These are phyloP conservation scores for Oppia nitens DNA, from an alignment of 1,140 invertebrate genomes.

Conservation along the genomic window DNA sequence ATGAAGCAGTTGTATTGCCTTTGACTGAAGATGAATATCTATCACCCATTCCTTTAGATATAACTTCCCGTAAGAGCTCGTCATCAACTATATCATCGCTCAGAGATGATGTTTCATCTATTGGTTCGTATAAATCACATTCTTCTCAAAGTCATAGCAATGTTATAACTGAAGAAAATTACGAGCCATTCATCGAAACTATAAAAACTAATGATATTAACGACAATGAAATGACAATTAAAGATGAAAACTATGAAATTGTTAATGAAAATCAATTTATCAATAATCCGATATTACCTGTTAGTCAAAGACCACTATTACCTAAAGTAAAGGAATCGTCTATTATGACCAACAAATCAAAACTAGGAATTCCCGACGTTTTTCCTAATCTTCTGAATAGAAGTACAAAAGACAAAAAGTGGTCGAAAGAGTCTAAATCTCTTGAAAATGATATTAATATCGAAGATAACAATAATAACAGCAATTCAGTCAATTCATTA, in stretches of 20 bases:
- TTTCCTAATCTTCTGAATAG: neutral
- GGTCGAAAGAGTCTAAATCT: neutral
- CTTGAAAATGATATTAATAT: neutral
- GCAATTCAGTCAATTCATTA: neutral
- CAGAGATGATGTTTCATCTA: neutral
- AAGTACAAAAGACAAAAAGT: neutral
- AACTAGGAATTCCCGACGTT: neutral
- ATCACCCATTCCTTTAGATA: neutral
- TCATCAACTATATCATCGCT: neutral
- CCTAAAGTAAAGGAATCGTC: neutral
- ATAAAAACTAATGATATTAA: neutral
- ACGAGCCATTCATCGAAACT: neutral
- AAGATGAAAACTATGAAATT: neutral
- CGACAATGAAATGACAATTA: neutral
- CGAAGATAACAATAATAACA: neutral
- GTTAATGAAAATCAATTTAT: neutral
- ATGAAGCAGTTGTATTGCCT: neutral
- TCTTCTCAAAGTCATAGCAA: neutral
- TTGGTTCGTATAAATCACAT: neutral
- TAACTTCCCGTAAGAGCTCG: neutral
- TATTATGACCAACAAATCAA: neutral
- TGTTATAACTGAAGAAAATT: neutral
- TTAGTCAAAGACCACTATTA: neutral
- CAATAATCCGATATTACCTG: neutral
- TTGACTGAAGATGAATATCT: neutral